Conservation (phyloP, 2,113 vertebrate genomes). For the Rhombomys opimus region DNA sequence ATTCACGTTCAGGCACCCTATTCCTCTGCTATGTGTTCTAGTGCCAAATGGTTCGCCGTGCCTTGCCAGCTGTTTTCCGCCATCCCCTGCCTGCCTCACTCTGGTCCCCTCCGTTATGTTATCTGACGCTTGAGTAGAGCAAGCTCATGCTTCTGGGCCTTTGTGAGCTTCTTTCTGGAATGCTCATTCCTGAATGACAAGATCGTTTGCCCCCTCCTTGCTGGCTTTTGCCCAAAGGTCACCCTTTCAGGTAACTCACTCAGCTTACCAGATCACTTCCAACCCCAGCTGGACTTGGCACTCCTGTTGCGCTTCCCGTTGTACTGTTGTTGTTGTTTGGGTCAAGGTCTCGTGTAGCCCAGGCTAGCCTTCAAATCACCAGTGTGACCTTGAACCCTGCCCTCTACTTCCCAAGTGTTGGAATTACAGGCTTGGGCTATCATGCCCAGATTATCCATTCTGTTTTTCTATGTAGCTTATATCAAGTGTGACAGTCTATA, state of each 20-base stretch:
- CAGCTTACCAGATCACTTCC: neutral
- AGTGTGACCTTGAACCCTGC: neutral
- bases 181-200: neutral
- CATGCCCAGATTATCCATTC: neutral
- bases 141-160: neutral
- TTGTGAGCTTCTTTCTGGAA: neutral
- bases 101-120: neutral
- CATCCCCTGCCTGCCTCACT: neutral
- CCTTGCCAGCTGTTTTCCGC: too few species aligned
- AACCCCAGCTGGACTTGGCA: neutral
- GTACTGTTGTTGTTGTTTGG: neutral
- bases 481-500: neutral
- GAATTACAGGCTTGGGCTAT: neutral
- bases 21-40: neutral
- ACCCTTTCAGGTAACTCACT: neutral
- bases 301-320: neutral
- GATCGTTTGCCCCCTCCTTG: neutral
- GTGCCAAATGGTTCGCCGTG: neutral
- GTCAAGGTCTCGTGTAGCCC: neutral
- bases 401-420: neutral
- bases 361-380: neutral
- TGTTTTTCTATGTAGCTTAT: neutral
- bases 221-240: conserved; percentile 12
- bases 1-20: neutral
- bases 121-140: neutral